phyloP scores from a whole-genome alignment of 92 coral and sea anemone species.

The Muricea muricata region DNA sequence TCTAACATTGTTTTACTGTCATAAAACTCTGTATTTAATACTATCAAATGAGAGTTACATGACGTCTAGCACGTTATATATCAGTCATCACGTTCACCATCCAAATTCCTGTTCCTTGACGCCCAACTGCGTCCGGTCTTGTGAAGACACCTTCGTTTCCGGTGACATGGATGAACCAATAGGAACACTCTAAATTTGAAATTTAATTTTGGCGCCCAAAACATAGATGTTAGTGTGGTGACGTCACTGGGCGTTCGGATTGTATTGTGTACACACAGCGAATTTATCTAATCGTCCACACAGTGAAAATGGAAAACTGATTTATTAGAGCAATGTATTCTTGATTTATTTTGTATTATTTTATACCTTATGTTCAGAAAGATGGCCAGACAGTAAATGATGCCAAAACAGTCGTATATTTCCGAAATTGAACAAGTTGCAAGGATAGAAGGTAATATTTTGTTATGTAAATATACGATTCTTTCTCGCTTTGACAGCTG shows the following conservation, averaged over 20 bases:
- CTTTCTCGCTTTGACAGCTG: constrained; percentile 22
- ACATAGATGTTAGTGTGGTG: constrained; percentile 7
- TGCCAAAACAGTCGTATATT: constrained; percentile 34
- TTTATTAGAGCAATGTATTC: background rate
- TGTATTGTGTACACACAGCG: background rate
- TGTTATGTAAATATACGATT: background rate
- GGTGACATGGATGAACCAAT: constrained; percentile 18
- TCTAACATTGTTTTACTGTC: too few relatives aligned
- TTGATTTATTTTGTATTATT: background rate
- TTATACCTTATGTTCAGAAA: constrained; percentile 6
- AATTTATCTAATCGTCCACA: background rate
- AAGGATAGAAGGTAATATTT: constrained; percentile 35
- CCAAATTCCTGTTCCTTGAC: background rate
- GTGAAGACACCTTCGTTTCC: background rate
- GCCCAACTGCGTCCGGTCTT: background rate
- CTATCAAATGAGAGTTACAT: too few relatives aligned
- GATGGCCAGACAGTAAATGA: constrained; percentile 40
- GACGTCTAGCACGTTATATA: background rate
- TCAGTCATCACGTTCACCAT: background rate
- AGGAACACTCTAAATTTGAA: background rate
- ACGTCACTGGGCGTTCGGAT: constrained; percentile 19
- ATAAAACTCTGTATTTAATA: too few relatives aligned
- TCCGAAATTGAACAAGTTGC: constrained; percentile 39
- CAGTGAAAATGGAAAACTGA: constrained; percentile 10
- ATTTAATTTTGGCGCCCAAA: constrained; percentile 80